Evolutionary conservation across 2,797 vertebrate genomes (phyloP).

Genomic region (Loriculus beryllinus): DNA sequence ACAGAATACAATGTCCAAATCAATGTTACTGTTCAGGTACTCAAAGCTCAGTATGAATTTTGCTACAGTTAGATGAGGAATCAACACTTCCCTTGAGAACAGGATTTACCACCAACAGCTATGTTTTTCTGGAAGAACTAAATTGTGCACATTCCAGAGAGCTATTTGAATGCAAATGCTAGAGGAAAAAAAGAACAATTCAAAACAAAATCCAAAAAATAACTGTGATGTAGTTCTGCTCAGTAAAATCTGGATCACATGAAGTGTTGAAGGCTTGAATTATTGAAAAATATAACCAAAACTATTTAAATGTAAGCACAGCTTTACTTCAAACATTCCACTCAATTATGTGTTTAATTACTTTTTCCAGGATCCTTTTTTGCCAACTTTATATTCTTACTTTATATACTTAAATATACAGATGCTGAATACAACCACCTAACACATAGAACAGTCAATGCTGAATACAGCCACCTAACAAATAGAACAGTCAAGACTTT

Average conservation of each 20-base stretch:
- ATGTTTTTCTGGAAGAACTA: not conserved
- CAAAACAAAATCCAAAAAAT: not conserved
- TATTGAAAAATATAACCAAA: slow-evolving; percentile 5
- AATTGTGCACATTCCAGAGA: slow-evolving; percentile 5
- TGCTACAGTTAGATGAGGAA: not conserved
- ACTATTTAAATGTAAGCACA: not conserved
- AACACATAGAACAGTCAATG: not conserved
- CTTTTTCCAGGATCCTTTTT: not conserved
- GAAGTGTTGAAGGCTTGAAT: not conserved
- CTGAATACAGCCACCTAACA: not conserved
- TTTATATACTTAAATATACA: not conserved
- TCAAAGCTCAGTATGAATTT: not conserved
- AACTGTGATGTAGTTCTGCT: not conserved
- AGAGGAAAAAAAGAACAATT: not conserved
- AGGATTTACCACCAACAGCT: not conserved
- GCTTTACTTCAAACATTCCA: slow-evolving; percentile 14
- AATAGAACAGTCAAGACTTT: not conserved
- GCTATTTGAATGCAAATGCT: not conserved
- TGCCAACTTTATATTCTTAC: not conserved
- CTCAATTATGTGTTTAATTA: slow-evolving; percentile 15
- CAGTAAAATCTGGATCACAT: not conserved
- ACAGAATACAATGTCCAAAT: not conserved
- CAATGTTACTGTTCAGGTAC: not conserved
- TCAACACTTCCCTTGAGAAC: not conserved
- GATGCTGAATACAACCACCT: not conserved